phyloP scores from a whole-genome alignment of 2,888 invertebrate species.

The Euproctis similis region DNA sequence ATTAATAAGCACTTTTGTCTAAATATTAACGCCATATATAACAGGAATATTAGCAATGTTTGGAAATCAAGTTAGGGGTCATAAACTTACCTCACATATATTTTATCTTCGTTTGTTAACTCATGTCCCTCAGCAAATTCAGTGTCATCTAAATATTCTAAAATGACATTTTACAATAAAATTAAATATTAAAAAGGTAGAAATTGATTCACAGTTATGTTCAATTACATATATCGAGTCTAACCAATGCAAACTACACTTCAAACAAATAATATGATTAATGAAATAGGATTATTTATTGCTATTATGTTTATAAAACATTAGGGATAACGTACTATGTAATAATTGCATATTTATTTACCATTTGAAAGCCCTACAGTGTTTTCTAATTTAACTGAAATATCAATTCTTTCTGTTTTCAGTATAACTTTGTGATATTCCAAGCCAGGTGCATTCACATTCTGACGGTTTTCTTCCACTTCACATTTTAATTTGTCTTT shows the following conservation, averaged over 20 bases:
- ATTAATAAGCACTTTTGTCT: too few species aligned
- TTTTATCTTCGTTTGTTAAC: conserved; percentile 8
- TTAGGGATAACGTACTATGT: not conserved
- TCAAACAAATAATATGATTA: too few species aligned
- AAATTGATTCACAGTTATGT: too few species aligned
- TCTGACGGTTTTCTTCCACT: conserved; percentile 5
- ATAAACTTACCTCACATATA: conserved; percentile 11
- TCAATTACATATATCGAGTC: too few species aligned
- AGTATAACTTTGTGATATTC: conserved; percentile 9
- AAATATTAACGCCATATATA: too few species aligned
- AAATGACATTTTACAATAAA: too few species aligned
- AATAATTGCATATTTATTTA: conserved; percentile 5
- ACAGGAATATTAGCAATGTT: too few species aligned
- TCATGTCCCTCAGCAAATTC: conserved; percentile 10
- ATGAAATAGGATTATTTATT: too few species aligned
- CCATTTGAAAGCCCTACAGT: conserved; percentile 10
- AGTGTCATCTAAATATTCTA: conserved; percentile 14
- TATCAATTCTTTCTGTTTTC: conserved; percentile 14
- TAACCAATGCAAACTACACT: too few species aligned
- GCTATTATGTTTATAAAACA: too few species aligned
- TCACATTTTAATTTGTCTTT: conserved; percentile 24
- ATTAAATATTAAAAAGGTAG: too few species aligned
- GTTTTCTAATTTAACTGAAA: conserved; percentile 14
- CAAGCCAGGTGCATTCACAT: conserved; percentile 1
- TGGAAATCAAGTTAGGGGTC: too few species aligned